Conservation (phyloP, 92 coral and sea anemone genomes). For the Zoanthus gigantus region DNA sequence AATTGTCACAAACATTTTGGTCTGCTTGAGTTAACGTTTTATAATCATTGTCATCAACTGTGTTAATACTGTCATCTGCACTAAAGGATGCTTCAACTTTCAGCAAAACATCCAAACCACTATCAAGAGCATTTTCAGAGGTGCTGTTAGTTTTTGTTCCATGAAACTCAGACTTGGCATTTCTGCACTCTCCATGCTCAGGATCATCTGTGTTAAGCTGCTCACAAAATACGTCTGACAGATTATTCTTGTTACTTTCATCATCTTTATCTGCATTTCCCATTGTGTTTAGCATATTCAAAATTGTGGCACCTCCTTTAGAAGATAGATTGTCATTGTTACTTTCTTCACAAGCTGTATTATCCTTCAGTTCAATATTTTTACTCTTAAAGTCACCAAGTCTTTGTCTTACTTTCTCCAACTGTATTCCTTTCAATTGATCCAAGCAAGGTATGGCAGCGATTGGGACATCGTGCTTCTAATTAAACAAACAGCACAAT, state of each 20-base stretch:
- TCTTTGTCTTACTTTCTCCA: neutral
- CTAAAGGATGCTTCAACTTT: constrained; percentile 13
- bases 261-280: constrained; percentile 5
- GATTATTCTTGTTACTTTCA: neutral
- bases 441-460: constrained; percentile 98
- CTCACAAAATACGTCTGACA: too few species aligned
- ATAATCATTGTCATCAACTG: neutral
- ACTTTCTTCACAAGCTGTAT: neutral
- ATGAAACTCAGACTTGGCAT: neutral
- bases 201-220: neutral
- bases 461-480: constrained; percentile 97
- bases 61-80: neutral
- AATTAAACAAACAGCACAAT: neutral
- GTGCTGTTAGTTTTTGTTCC: neutral
- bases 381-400: neutral
- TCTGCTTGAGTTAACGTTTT: neutral
- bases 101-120: constrained; percentile 60
- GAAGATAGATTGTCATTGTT: neutral
- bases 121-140: constrained; percentile 28
- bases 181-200: neutral
- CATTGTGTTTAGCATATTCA: constrained; percentile 64
- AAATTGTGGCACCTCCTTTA: constrained; percentile 25
- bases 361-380: neutral
- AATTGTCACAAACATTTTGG: neutral
- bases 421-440: constrained; percentile 70